Conservation (phyloP, 2,888 invertebrate species). For the Cerastis leucographa region DNA sequence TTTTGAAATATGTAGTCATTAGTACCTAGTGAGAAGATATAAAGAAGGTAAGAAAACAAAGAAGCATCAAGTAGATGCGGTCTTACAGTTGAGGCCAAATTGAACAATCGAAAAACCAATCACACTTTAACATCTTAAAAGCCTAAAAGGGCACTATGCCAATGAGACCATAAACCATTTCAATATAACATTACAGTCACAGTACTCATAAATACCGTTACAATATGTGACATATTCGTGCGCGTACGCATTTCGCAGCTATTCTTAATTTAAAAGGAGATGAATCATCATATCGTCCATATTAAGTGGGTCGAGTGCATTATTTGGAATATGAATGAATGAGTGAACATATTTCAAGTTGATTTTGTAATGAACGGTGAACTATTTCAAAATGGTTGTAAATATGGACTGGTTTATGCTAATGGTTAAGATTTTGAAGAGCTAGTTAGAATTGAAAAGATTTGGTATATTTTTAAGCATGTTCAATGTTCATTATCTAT, state of each 20-base stretch:
- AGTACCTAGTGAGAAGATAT: background rate
- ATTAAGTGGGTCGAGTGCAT: conserved; percentile 58
- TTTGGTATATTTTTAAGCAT: background rate
- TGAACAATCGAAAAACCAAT: conserved; percentile 27
- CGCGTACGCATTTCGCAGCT: conserved; percentile 63
- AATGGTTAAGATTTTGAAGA: conserved; percentile 16
- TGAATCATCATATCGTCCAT: conserved; percentile 63
- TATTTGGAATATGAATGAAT: conserved; percentile 57
- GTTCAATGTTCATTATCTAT: background rate
- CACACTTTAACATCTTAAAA: conserved; percentile 30
- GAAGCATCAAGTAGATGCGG: background rate
- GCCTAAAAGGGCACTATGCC: conserved; percentile 37
- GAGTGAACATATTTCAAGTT: conserved; percentile 52
- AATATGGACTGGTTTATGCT: conserved; percentile 5
- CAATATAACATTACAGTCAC: conserved; percentile 37
- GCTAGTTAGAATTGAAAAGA: background rate
- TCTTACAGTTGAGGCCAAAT: background rate
- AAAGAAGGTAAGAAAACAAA: background rate
- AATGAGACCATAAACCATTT: conserved; percentile 23
- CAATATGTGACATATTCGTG: conserved; percentile 62
- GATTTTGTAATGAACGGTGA: conserved; percentile 42
- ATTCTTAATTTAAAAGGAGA: conserved; percentile 69
- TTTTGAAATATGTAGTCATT: background rate
- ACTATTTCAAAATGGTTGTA: conserved; percentile 40
- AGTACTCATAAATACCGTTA: conserved; percentile 60